Evolutionary conservation across 1,140 invertebrate species (phyloP), one percentile per base, ranked within the genome.

Genomic region (Drepana arcuata): DNA sequence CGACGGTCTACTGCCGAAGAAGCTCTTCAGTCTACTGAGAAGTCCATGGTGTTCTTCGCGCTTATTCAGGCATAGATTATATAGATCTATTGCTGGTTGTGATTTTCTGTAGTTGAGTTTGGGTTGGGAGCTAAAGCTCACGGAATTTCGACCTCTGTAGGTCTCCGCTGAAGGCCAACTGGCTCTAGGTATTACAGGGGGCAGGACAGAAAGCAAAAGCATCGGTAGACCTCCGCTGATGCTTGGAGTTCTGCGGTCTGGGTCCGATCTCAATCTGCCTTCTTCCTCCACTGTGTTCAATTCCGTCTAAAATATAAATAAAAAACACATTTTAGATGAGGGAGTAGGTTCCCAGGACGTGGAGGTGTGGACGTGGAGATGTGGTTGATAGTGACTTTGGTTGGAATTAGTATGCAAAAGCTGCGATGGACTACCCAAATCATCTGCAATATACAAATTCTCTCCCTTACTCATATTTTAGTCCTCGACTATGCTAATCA

Each of bases 111-210:
- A 81, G 48, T 88, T 86, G 0, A 89, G 75, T 60, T 89, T 88
- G 2, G 90, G 90, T 55, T 92, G 89, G 9, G 90, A 92, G 67
- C 89, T 90, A 40, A 88, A 88, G 21, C 84, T 87, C 30, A 88
- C 84, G 5, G 85, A 84, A 36, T 86, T 86, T 15, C 84, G 68
- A 12, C 83, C 74, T 43, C 85, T 72, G 54, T 73, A 84, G 23
- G 83, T 83, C 59, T 90, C 87, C 0, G 89, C 86, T 7, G 89
- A 90, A n/a, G 90, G 90, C 90, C 90, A 91, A 61, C 89, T 90
- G 2, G 90, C 91, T 34, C 91, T 75, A 0, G 91, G 90, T 34
- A 91, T 91, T 15, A 92, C 90, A 12, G 90, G 89, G 0, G 90
- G 90, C 10, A 92, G 73, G 10, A 92, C 90, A 14, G 89, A 91